These are phyloP conservation scores for Sycophaga agraensis DNA, from an alignment of 1,140 invertebrate species.

Conservation along the genomic window DNA sequence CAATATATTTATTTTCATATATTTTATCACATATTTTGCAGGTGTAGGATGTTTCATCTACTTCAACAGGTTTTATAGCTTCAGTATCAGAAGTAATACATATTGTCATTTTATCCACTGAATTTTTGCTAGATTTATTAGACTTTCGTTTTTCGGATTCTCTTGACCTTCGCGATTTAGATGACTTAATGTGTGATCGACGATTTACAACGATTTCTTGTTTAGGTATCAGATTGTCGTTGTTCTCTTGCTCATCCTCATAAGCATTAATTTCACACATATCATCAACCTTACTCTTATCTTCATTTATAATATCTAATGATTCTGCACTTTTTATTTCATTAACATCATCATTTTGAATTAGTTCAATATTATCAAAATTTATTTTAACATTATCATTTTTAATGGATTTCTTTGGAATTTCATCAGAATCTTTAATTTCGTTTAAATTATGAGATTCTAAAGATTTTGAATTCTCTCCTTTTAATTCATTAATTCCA, in stretches of 20 bases:
- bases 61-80: neutral
- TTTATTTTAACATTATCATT: neutral
- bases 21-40: slow-evolving; percentile 42
- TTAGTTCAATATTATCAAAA: neutral
- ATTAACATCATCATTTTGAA: too few species aligned
- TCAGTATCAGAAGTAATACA: slow-evolving; percentile 10
- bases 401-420: neutral
- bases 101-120: neutral
- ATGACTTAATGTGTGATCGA: neutral
- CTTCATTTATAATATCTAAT: neutral
- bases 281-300: neutral
- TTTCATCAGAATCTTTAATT: too few species aligned
- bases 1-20: slow-evolving; percentile 41
- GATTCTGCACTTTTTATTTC: neutral
- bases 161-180: neutral
- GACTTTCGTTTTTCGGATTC: neutral
- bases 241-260: neutral
- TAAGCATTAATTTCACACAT: neutral
- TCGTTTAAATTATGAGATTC: neutral
- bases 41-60: slow-evolving; percentile 22
- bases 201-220: neutral
- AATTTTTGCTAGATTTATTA: neutral
- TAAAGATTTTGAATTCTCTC: neutral
- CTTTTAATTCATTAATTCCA: neutral
- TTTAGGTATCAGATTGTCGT: neutral